Evolutionary conservation across 2,113 vertebrate species (phyloP).

Genomic region (Malurus melanocephalus): DNA sequence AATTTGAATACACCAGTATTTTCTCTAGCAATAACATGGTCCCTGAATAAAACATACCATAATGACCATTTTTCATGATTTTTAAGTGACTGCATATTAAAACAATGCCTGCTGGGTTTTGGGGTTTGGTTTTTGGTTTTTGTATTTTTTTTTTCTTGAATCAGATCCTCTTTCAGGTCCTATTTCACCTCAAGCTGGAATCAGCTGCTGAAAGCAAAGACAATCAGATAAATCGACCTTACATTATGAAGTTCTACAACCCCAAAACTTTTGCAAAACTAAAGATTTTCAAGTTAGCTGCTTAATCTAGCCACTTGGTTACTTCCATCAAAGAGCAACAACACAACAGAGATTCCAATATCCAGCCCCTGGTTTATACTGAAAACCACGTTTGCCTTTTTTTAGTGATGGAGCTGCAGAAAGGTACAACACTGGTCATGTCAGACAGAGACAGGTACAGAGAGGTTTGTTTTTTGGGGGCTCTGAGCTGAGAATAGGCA

Average conservation of each 20-base stretch:
- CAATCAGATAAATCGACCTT: not conserved
- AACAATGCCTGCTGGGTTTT: not conserved
- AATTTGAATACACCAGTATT: not conserved
- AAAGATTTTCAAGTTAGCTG: not conserved
- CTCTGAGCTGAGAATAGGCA: not conserved
- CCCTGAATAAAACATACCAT: not conserved
- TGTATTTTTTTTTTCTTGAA: not conserved
- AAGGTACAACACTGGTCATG: rapidly evolving
- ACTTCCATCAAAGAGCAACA: not conserved
- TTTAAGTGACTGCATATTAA: not conserved
- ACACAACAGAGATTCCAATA: not conserved
- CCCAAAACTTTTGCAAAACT: not conserved
- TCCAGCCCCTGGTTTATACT: not conserved
- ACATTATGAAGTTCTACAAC: not conserved
- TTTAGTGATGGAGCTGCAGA: not conserved
- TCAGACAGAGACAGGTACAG: not conserved
- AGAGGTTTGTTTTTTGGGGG: not conserved
- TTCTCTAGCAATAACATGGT: not conserved
- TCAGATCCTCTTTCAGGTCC: not conserved
- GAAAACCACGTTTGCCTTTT: not conserved
- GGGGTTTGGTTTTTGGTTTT: no score
- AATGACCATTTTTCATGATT: not conserved
- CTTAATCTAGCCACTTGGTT: not conserved
- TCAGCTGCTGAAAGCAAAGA: not conserved
- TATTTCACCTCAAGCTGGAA: not conserved